A percentile compares a stretch with the other conserved stretches of the same genome.
Evolutionary conservation across 2,888 invertebrate genomes (phyloP).

Genomic region (Mamestra brassicae): DNA sequence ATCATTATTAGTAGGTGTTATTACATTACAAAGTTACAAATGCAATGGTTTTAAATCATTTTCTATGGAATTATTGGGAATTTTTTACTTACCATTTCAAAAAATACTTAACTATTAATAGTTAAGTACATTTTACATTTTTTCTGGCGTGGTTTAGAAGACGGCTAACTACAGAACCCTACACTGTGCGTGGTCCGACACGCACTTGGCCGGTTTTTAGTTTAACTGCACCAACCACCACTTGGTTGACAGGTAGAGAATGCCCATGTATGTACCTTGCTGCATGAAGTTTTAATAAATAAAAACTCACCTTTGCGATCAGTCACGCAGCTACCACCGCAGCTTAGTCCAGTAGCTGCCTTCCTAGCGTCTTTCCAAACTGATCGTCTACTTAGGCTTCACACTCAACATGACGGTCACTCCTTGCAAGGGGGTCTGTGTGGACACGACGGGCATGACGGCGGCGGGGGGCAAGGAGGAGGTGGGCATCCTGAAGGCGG

Average conservation of each 20-base stretch:
- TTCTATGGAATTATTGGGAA: too few relatives aligned
- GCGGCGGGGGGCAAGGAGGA: background rate
- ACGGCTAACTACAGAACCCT: too few relatives aligned
- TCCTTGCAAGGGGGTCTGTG: background rate
- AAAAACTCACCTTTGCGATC: slow-evolving; percentile 14
- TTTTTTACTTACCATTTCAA: too few relatives aligned
- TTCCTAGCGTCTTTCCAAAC: background rate
- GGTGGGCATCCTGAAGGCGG: background rate
- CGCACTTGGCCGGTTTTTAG: too few relatives aligned
- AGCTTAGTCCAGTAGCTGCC: background rate
- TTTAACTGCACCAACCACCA: too few relatives aligned
- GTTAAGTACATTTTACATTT: too few relatives aligned
- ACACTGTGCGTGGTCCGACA: too few relatives aligned
- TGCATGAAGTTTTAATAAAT: background rate
- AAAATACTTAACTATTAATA: too few relatives aligned
- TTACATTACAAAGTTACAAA: too few relatives aligned
- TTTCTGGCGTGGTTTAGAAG: too few relatives aligned
- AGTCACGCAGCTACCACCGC: slow-evolving; percentile 1
- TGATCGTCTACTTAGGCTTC: background rate
- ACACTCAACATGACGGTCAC: background rate
- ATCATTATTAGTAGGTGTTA: too few relatives aligned
- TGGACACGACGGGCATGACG: background rate
- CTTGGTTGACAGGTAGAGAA: background rate
- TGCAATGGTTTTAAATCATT: too few relatives aligned
- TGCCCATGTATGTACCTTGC: background rate